phyloP scores from a whole-genome alignment of 2,888 invertebrate genomes.

The Xestia xanthographa region DNA sequence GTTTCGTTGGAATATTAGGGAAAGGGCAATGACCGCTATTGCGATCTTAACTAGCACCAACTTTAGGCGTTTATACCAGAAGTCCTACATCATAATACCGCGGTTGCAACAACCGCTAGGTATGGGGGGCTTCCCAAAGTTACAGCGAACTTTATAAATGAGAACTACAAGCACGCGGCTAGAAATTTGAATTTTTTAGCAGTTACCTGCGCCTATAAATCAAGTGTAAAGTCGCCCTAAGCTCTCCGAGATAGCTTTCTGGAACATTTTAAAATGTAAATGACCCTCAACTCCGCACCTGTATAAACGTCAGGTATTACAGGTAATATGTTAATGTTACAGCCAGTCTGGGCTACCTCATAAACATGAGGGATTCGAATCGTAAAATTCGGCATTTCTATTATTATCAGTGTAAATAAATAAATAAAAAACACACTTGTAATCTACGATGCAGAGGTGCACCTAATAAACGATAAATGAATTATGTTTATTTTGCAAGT shows the following conservation, averaged over 20 bases:
- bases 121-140: slow-evolving; percentile 79
- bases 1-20: no score
- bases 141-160: slow-evolving; percentile 72
- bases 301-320: slow-evolving; percentile 40
- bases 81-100: slow-evolving; percentile 8
- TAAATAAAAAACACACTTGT: neutral
- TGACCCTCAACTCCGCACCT: slow-evolving; percentile 77
- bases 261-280: slow-evolving; percentile 89
- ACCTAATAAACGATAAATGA: no score
- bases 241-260: slow-evolving; percentile 84
- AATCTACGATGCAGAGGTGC: neutral
- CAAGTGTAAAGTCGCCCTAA: slow-evolving; percentile 87
- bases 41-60: no score
- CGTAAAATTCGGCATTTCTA: slow-evolving; percentile 8
- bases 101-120: slow-evolving; percentile 65
- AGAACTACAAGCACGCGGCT: slow-evolving; percentile 74
- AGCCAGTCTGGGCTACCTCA: slow-evolving; percentile 34
- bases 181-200: slow-evolving; percentile 89
- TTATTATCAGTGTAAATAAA: neutral
- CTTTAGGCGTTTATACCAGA: neutral
- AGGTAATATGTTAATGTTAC: slow-evolving; percentile 30
- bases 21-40: no score
- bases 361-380: slow-evolving; percentile 16
- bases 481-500: no score
- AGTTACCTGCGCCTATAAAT: slow-evolving; percentile 89